Evolutionary conservation across 1,140 invertebrate species (phyloP), one percentile per base, ranked within the genome.

Genomic region (Pararge aegeria): DNA sequence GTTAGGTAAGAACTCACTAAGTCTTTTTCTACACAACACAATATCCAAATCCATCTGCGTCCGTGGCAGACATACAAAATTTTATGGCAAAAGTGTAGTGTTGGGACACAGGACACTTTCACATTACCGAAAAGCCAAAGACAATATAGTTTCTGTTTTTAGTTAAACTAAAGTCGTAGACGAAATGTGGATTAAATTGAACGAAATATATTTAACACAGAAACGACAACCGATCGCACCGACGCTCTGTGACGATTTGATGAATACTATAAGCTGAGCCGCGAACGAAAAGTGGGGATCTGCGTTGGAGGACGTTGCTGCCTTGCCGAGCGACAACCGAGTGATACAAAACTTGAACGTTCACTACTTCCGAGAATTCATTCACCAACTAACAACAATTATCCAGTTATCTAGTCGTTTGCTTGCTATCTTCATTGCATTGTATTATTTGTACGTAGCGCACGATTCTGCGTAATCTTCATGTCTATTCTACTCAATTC

Each of bases 311-410:
- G 54, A 65, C 58, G 57, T 51, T 59, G 68, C 24, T 15, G 37
- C 58, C 55, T 21, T 51, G 37, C 40, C 64, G 58, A 46, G 50
- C 62, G 55, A 51, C 61, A 62, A 42, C 51, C 55, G 52, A 71
- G 61, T 69, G 70, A 75, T 75, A 81, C 65, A 67, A 74, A 80
- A 80, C 70, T 69, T 64, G 72, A 75, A 78, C 72, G 68, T 81
- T 82, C 75, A 81, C 71, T 71, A 69, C 65, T 86, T 83, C 79
- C 69, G 53, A 80, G 83, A 83, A 86, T 75, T 79, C 78, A 83
- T 83, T 86, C 80, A 86, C 55, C 50, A 68, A 75, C 62, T 50
- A 70, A 73, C 68, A 73, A 67, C 55, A 73, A 75, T 78, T 78
- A 79, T 75, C 64, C 62, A 70, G 66, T 73, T 81, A 79, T 81